phyloP scores from a whole-genome alignment of 2,797 vertebrate genomes.

The Danio tinwini region DNA sequence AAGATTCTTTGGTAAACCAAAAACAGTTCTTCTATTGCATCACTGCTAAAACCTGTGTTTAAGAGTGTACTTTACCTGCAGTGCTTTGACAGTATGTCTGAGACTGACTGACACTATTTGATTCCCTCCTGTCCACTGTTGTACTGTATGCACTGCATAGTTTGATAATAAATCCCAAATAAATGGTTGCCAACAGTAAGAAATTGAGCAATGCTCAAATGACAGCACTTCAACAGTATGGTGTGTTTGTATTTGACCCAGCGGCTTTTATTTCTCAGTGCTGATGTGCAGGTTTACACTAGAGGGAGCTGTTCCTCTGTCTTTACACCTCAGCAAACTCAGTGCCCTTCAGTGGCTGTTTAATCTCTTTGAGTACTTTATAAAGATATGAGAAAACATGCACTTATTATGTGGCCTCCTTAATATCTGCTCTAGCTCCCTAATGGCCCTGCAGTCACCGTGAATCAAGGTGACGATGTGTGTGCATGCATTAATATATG shows the following conservation, averaged over 20 bases:
- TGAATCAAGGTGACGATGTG: constrained; percentile 41
- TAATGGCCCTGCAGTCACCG: constrained; percentile 21
- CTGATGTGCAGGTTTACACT: constrained; percentile 27
- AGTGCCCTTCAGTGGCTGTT: constrained; percentile 44
- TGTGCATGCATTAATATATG: constrained; percentile 23
- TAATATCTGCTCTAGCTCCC: constrained; percentile 3
- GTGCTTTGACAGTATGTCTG: too few relatives aligned
- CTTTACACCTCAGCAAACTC: constrained; percentile 24
- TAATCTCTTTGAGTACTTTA: constrained; percentile 43
- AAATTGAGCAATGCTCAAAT: neutral
- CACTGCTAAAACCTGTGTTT: too few relatives aligned
- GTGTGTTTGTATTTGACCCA: neutral
- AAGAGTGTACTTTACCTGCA: too few relatives aligned
- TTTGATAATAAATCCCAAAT: too few relatives aligned
- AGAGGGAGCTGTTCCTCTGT: constrained; percentile 56
- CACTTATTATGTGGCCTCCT: constrained; percentile 33
- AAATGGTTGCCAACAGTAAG: too few relatives aligned
- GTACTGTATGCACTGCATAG: too few relatives aligned
- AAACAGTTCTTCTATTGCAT: too few relatives aligned
- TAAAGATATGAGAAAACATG: constrained; percentile 39
- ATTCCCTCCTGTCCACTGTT: too few relatives aligned
- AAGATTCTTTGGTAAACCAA: too few relatives aligned
- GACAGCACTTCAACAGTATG: neutral
- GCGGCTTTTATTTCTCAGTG: neutral
- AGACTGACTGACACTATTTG: too few relatives aligned